Conservation (phyloP, 1,140 invertebrate species). For the Ceratoteleas bidentatus region DNA sequence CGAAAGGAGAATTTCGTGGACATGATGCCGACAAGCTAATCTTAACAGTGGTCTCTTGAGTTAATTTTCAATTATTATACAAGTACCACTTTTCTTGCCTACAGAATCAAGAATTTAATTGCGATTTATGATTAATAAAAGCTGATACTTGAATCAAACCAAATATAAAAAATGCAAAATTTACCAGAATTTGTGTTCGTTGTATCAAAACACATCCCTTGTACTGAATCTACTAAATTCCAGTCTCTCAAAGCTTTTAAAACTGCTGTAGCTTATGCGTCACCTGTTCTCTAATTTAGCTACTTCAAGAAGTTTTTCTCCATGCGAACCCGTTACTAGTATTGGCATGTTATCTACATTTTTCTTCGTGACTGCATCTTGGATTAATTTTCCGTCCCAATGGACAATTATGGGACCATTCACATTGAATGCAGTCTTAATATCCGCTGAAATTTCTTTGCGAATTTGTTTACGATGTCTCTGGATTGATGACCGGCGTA, state of each 20-base stretch:
- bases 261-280: not conserved
- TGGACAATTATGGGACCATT: constrained; percentile 6
- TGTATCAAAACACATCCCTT: constrained; percentile 5
- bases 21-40: constrained; percentile 4
- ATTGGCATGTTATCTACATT: not conserved
- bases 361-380: not conserved
- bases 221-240: not conserved
- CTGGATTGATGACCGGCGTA: not conserved
- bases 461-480: constrained; percentile 7
- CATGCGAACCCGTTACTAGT: not conserved
- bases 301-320: constrained; percentile 4
- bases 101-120: not conserved
- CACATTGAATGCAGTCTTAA: not conserved
- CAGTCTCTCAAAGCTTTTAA: not conserved
- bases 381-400: constrained; percentile 4
- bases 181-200: constrained; percentile 1
- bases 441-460: constrained; percentile 1
- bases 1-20: constrained; percentile 1
- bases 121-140: too few relatives aligned
- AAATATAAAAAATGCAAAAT: too few relatives aligned
- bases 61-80: not conserved
- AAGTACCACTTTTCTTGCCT: not conserved
- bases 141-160: too few relatives aligned
- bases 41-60: not conserved
- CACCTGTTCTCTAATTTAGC: constrained; percentile 1